A percentile compares a stretch with the other conserved stretches of the same genome.
Evolutionary conservation across 2,797 vertebrate genomes (phyloP).

Genomic region (Sebastes nivosus): DNA sequence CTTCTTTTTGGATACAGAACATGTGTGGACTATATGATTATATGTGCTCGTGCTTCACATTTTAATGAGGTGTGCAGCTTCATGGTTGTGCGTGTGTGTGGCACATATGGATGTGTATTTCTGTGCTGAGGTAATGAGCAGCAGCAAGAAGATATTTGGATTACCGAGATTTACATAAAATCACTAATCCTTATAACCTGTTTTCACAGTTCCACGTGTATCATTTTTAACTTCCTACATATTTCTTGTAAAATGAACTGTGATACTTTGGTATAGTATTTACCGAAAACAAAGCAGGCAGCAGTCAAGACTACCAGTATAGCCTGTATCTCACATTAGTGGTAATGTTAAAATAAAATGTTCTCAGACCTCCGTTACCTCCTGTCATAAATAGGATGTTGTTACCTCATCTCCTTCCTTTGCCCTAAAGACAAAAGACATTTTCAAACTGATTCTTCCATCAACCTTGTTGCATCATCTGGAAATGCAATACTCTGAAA

Average conservation of each 20-base stretch:
- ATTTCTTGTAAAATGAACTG: neutral
- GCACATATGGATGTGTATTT: neutral
- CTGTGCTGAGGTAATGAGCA: conserved; percentile 5
- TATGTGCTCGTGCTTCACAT: conserved; percentile 2
- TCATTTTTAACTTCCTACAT: neutral
- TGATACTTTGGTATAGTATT: neutral
- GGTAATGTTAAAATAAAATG: neutral
- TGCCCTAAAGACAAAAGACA: neutral
- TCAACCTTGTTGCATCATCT: neutral
- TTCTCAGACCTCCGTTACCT: neutral
- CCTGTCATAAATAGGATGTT: conserved; percentile 9
- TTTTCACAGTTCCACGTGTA: neutral
- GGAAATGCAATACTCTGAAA: neutral
- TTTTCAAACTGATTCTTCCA: neutral
- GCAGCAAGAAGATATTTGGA: neutral
- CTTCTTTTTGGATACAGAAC: neutral
- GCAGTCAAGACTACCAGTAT: neutral
- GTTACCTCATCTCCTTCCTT: neutral
- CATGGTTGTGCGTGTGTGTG: neutral
- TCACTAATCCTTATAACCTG: neutral
- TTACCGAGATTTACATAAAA: conserved; percentile 2
- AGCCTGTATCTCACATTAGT: neutral
- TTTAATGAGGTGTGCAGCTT: conserved; percentile 5
- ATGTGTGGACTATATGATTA: neutral
- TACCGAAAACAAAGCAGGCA: neutral